Evolutionary conservation across 1,140 invertebrate species (phyloP).

Genomic region (Sarcophaga bullata): DNA sequence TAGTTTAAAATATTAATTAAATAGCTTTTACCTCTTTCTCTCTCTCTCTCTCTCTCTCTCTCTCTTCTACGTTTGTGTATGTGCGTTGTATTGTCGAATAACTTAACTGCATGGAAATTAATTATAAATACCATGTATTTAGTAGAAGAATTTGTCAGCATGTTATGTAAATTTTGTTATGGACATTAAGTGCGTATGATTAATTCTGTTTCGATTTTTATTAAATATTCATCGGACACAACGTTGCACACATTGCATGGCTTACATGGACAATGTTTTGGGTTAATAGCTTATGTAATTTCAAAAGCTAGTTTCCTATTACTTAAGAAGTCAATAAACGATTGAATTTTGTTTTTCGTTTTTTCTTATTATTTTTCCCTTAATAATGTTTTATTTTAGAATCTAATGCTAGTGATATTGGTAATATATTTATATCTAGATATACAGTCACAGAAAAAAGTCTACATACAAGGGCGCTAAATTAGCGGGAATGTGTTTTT

Average conservation of each 20-base stretch:
- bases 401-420: too few species aligned
- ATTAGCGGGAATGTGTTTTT: too few species aligned
- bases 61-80: background rate
- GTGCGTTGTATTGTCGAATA: background rate
- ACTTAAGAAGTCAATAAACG: too few species aligned
- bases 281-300: too few species aligned
- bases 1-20: slow-evolving; percentile 25
- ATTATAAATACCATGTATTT: slow-evolving; percentile 2
- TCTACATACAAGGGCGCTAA: too few species aligned
- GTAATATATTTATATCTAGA: too few species aligned
- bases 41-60: background rate
- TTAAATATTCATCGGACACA: slow-evolving; percentile 5
- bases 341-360: too few species aligned
- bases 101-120: background rate
- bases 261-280: too few species aligned
- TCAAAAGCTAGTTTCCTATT: too few species aligned
- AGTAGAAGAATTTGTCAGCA: background rate
- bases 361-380: too few species aligned
- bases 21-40: background rate
- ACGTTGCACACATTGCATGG: background rate
- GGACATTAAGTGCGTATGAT: slow-evolving; percentile 7
- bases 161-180: slow-evolving; percentile 3
- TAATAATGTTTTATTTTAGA: too few species aligned
- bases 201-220: background rate
- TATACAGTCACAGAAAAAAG: too few species aligned